A percentile compares a stretch with the other conserved stretches of the same genome.
Evolutionary conservation across 2,797 vertebrate species (phyloP).

Genomic region (Spheniscus humboldti): DNA sequence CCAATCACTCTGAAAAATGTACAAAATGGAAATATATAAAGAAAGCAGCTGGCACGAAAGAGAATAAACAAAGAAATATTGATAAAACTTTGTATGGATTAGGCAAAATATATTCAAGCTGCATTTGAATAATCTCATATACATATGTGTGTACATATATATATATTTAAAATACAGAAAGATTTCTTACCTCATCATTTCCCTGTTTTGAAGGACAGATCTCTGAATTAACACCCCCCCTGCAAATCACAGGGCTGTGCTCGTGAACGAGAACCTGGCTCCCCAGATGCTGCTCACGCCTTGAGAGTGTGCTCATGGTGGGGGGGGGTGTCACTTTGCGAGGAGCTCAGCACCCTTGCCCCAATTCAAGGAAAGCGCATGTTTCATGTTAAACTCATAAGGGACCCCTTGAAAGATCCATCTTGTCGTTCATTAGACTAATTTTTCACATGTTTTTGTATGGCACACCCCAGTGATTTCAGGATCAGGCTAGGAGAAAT

Average conservation of each 20-base stretch:
- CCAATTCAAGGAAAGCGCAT: background rate
- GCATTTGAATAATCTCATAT: slow-evolving; percentile 74
- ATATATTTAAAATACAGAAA: slow-evolving; percentile 49
- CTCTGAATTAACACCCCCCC: background rate
- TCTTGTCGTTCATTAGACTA: background rate
- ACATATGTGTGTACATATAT: slow-evolving; percentile 32
- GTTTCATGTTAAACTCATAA: background rate
- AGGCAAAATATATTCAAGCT: slow-evolving; percentile 71
- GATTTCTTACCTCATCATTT: slow-evolving; percentile 53
- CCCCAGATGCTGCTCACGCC: background rate
- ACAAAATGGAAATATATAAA: slow-evolving; percentile 73
- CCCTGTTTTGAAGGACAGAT: slow-evolving; percentile 50
- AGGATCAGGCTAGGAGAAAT: background rate
- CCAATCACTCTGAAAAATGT: slow-evolving; percentile 79
- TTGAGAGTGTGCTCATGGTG: fast-evolving
- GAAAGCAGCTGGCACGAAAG: slow-evolving; percentile 69
- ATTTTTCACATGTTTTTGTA: background rate
- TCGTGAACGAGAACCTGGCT: fast-evolving
- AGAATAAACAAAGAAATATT: slow-evolving; percentile 76
- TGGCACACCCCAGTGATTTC: background rate
- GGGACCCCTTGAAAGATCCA: background rate
- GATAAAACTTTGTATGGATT: slow-evolving; percentile 68
- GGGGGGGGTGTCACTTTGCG: fast-evolving
- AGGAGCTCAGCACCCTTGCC: background rate
- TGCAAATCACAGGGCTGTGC: background rate